These are phyloP conservation scores for Nesidiocoris tenuis DNA, from an alignment of 2,888 invertebrate species.

Conservation along the genomic window DNA sequence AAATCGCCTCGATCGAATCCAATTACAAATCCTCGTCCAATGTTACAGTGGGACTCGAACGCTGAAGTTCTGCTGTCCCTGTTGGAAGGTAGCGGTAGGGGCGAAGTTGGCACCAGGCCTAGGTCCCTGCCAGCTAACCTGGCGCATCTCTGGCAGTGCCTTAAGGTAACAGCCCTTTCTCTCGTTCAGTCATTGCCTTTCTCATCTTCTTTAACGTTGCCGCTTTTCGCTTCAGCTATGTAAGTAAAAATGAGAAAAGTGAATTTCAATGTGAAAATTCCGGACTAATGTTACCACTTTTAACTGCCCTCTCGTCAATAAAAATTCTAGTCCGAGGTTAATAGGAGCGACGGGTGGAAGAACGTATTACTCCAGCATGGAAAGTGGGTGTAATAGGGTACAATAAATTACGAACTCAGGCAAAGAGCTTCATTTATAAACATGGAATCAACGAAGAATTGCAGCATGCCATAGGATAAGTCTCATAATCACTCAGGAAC, in stretches of 20 bases:
- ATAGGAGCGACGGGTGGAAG: too few relatives aligned
- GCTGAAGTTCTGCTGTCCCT: conserved; percentile 45
- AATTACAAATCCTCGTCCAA: neutral
- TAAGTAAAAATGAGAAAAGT: conserved; percentile 39
- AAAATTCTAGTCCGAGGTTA: too few relatives aligned
- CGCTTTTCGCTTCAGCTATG: conserved; percentile 38
- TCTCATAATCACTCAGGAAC: too few relatives aligned
- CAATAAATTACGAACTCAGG: too few relatives aligned
- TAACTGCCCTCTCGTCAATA: too few relatives aligned
- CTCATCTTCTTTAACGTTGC: conserved; percentile 34
- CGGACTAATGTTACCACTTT: too few relatives aligned
- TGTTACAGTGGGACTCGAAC: conserved; percentile 44
- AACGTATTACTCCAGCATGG: too few relatives aligned
- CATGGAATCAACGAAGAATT: too few relatives aligned
- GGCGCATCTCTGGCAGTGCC: conserved; percentile 53
- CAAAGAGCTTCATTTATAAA: too few relatives aligned
- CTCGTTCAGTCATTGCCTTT: conserved; percentile 22
- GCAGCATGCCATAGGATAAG: too few relatives aligned
- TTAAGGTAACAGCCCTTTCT: conserved; percentile 53
- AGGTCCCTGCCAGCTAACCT: conserved; percentile 54
- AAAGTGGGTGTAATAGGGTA: too few relatives aligned
- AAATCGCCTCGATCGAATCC: neutral
- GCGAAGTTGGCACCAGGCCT: conserved; percentile 51
- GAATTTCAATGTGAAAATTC: neutral
- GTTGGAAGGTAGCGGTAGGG: conserved; percentile 46